Evolutionary conservation across 1,140 invertebrate species (phyloP).

Genomic region (Mercenaria mercenaria): DNA sequence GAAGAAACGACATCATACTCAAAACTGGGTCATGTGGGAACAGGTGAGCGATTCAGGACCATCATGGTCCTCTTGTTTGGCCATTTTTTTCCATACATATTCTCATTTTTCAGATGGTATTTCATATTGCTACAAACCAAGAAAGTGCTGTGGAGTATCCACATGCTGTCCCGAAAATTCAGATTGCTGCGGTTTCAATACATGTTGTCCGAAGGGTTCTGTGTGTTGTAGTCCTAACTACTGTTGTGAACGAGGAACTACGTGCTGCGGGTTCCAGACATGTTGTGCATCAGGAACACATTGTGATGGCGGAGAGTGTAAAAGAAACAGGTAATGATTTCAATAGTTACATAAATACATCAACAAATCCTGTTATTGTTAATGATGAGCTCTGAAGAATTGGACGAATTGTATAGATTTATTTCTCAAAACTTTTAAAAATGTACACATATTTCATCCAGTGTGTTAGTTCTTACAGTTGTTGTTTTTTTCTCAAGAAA

Average conservation of each 20-base stretch:
- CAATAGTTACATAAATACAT: too few relatives aligned
- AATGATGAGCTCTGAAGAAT: too few relatives aligned
- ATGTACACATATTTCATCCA: too few relatives aligned
- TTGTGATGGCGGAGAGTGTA: slow-evolving; percentile 3
- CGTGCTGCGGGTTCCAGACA: slow-evolving; percentile 8
- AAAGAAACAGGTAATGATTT: neutral
- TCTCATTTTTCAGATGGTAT: slow-evolving; percentile 27
- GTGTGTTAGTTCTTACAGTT: too few relatives aligned
- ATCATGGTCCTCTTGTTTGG: too few relatives aligned
- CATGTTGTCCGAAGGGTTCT: neutral
- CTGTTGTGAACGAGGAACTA: slow-evolving; percentile 23
- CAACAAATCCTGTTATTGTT: too few relatives aligned
- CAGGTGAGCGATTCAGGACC: too few relatives aligned
- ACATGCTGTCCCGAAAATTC: slow-evolving; percentile 17
- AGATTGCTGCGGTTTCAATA: slow-evolving; percentile 10
- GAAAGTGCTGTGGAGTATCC: neutral
- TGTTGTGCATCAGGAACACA: neutral
- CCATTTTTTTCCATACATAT: neutral
- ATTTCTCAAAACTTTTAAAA: too few relatives aligned
- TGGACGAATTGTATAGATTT: too few relatives aligned
- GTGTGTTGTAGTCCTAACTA: slow-evolving; percentile 16
- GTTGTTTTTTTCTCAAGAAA: too few relatives aligned
- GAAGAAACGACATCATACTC: too few relatives aligned
- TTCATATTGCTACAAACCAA: slow-evolving; percentile 20
- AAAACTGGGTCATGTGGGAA: too few relatives aligned